These are phyloP conservation scores for Cheiracanthium punctorium DNA, from an alignment of 2,888 invertebrate genomes.

Conservation along the genomic window DNA sequence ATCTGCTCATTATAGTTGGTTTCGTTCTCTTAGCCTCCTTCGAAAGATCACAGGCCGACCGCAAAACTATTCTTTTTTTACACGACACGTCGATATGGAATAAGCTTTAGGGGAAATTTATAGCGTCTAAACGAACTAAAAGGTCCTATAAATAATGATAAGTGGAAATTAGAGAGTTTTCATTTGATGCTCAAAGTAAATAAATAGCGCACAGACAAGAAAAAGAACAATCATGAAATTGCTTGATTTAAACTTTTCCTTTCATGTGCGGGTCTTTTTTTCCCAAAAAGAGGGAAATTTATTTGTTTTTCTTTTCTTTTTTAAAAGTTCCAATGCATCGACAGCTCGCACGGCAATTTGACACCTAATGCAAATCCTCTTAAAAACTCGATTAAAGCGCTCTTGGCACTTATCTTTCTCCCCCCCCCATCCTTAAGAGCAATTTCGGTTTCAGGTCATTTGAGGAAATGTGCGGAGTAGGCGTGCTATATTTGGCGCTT, in stretches of 20 bases:
- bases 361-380: conserved; percentile 1
- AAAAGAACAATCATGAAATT: too few species aligned
- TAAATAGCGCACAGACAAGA: too few species aligned
- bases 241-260: not conserved
- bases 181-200: too few species aligned
- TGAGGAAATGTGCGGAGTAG: not conserved
- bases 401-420: not conserved
- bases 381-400: not conserved
- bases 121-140: too few species aligned
- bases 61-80: not conserved
- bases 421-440: not conserved
- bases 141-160: too few species aligned
- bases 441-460: conserved; percentile 14
- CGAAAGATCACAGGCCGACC: not conserved
- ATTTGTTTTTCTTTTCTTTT: too few species aligned
- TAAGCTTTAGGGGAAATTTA: too few species aligned
- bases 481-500: not conserved
- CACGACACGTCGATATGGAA: not conserved
- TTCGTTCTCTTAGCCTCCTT: not conserved
- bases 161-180: too few species aligned
- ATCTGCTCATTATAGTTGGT: too few species aligned
- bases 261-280: too few species aligned
- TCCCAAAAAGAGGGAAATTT: too few species aligned
- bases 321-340: conserved; percentile 7
- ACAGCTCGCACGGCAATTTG: not conserved